A percentile compares a stretch with the other conserved stretches of the same genome.
phyloP scores from a whole-genome alignment of 1,140 invertebrate genomes.

The Trichomalopsis sarcophagae region DNA sequence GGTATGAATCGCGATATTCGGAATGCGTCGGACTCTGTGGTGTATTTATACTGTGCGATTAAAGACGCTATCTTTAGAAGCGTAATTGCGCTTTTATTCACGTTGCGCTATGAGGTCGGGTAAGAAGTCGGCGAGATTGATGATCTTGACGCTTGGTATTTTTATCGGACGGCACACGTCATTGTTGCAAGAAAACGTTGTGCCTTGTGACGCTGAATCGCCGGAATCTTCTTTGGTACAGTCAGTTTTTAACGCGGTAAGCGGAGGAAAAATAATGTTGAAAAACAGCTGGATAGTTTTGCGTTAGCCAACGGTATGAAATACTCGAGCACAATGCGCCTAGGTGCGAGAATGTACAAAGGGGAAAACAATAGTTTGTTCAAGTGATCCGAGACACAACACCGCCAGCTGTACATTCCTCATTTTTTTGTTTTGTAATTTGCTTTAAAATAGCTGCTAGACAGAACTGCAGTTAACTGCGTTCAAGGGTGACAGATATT shows the following conservation, averaged over 20 bases:
- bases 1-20: constrained; percentile 65
- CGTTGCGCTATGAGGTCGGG: too few relatives aligned
- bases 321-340: not conserved
- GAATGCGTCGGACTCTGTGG: not conserved
- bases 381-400: not conserved
- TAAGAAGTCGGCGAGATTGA: not conserved
- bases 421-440: not conserved
- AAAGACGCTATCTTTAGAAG: not conserved
- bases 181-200: not conserved
- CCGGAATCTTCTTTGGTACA: too few relatives aligned
- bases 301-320: not conserved
- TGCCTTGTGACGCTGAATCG: too few relatives aligned
- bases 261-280: not conserved
- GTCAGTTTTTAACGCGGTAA: too few relatives aligned
- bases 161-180: not conserved
- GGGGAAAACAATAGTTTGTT: not conserved
- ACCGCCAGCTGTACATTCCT: not conserved
- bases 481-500: not conserved
- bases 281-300: not conserved
- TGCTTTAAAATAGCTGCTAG: not conserved
- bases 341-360: not conserved
- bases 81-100: not conserved
- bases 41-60: not conserved
- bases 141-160: not conserved
- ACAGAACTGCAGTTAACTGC: too few relatives aligned